Evolutionary conservation across 2,797 vertebrate genomes (phyloP), one percentile per base, ranked within the genome.

Genomic region (Manis pentadactyla): DNA sequence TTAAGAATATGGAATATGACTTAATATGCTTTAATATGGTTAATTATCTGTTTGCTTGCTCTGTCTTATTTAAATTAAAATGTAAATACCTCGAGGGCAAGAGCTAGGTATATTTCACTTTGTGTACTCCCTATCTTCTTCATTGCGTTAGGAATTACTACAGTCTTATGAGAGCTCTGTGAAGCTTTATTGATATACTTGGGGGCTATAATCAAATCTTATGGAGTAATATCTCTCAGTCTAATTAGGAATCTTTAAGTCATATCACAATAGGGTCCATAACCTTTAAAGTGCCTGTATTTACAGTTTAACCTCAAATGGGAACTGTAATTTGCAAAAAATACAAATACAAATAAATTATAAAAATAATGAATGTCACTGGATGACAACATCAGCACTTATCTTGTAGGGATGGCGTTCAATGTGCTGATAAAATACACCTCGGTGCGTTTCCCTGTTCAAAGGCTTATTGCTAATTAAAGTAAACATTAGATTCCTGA

Each of bases 401-500:
- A 88, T 87, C 66, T 87, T 4, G 13, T 64, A 97, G 23, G 14
- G 94, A 75, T 39, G 0, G 39, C 75, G 92, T 93, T 87, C 53
- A 94, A 74, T 11, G 0, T 77, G 63, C 4, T 19, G 87, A 78
- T 63, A 91, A 55, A 93, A 75, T 87, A 79, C 88, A 73, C 25
- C 13, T 94, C 3, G 12, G 1, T 87, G 84, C 61, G 0, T 90
- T 93, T 95, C 97, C 90, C 96, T 97, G 95, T 96, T 97, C 95
- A 98, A 98, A 98, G 95, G 92, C 97, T 97, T 55, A 81, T 92
- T 97, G 63, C 96, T 98, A 98, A 98, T 98, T 98, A 98, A 98
- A 98, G 98, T 96, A 98, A 98, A 98, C 98, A 98, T 94, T 96
- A 96, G 96, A 98, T 98, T 98, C 98, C 98, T 98, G 96, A 97